A percentile compares a stretch with the other conserved stretches of the same genome.
phyloP scores from a whole-genome alignment of 2,113 vertebrate species.

The Corvus moneduloides region DNA sequence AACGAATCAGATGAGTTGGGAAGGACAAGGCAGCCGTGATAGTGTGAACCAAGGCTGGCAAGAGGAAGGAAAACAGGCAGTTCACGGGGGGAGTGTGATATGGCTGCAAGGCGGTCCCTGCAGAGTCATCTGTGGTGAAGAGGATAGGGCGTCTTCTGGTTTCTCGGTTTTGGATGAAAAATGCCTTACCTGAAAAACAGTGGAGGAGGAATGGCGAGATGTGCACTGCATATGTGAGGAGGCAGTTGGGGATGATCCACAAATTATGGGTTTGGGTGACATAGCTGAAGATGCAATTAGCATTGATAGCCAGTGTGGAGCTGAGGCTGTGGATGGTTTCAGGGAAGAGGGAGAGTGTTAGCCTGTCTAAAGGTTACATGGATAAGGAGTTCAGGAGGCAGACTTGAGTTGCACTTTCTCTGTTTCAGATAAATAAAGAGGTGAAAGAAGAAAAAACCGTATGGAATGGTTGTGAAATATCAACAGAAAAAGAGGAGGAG shows the following conservation, averaged over 20 bases:
- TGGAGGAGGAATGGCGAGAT: fast-evolving
- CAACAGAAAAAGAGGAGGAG: not conserved
- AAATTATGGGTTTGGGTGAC: not conserved
- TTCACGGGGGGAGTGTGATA: not conserved
- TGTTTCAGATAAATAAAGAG: not conserved
- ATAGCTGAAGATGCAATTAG: not conserved
- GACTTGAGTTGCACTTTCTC: not conserved
- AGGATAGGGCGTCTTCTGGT: not conserved
- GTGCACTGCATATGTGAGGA: fast-evolving
- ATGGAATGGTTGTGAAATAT: not conserved
- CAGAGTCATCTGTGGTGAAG: not conserved
- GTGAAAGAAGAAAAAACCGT: not conserved
- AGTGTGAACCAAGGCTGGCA: not conserved
- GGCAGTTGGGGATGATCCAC: not conserved
- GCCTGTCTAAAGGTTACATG: not conserved
- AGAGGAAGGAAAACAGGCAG: not conserved
- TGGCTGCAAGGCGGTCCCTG: not conserved
- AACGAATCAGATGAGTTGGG: not conserved
- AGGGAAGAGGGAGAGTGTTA: not conserved
- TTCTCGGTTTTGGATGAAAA: not conserved
- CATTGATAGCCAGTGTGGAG: not conserved
- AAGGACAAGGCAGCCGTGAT: not conserved
- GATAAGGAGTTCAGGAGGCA: not conserved
- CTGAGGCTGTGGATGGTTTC: not conserved
- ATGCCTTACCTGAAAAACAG: fast-evolving